Conservation (phyloP, 1,140 invertebrate genomes). For the Venustaconcha ellipsiformis region DNA sequence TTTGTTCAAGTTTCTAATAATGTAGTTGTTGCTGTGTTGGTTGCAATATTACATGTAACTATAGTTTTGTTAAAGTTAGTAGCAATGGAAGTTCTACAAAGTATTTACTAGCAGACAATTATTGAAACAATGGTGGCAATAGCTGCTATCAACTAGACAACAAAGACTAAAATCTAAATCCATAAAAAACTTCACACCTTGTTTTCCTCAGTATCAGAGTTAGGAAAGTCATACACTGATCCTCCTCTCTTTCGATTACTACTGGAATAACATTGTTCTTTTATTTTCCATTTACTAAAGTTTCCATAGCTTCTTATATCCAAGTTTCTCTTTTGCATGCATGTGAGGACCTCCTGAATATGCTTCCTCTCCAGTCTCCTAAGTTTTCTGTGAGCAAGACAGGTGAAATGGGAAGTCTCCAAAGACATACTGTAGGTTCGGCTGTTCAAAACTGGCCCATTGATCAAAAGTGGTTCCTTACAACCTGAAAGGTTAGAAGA, state of each 20-base stretch:
- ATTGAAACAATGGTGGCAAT: neutral
- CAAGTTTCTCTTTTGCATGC: neutral
- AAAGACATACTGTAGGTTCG: slow-evolving; percentile 57
- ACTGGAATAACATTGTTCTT: neutral
- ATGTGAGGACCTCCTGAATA: slow-evolving; percentile 28
- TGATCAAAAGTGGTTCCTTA: too few species aligned
- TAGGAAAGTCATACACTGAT: slow-evolving; percentile 17
- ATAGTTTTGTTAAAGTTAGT: neutral
- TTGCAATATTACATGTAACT: too few species aligned
- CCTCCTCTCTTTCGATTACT: neutral
- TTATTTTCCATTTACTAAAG: slow-evolving; percentile 9
- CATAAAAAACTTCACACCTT: neutral
- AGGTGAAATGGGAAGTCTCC: slow-evolving; percentile 52
- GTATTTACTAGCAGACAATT: neutral
- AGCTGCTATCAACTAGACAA: neutral
- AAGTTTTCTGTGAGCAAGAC: slow-evolving; percentile 44
- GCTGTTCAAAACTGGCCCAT: slow-evolving; percentile 44
- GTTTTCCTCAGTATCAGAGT: slow-evolving; percentile 9
- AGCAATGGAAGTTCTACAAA: neutral
- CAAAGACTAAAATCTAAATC: neutral
- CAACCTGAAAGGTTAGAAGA: too few species aligned
- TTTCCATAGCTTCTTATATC: slow-evolving; percentile 5
- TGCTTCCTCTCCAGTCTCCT: slow-evolving; percentile 46
- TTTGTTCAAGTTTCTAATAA: too few species aligned
- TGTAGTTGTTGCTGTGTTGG: too few species aligned